Evolutionary conservation across 1,140 invertebrate genomes (phyloP).

Genomic region (Parapsyche elsis): DNA sequence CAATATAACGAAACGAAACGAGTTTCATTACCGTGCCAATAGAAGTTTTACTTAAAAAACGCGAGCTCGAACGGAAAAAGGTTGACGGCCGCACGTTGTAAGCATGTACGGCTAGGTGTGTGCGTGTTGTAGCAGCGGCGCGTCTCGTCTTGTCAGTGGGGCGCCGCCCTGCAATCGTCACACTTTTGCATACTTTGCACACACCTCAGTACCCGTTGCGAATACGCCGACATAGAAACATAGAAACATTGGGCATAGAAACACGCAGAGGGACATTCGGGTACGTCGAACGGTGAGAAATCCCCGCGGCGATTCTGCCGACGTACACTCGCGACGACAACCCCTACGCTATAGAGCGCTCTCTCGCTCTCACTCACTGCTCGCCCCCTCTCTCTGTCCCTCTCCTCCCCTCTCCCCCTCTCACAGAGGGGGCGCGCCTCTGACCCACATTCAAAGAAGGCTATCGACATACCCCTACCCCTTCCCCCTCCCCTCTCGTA

Average conservation of each 20-base stretch:
- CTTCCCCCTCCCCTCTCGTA: not conserved
- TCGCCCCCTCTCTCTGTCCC: not conserved
- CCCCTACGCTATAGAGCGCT: not conserved
- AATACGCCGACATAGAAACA: too few relatives aligned
- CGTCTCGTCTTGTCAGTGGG: conserved; percentile 12
- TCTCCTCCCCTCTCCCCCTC: not conserved
- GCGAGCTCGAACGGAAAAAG: too few relatives aligned
- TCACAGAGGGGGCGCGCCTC: not conserved
- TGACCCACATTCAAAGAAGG: not conserved
- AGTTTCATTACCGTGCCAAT: too few relatives aligned
- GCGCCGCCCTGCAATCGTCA: conserved; percentile 27
- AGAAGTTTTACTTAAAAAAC: too few relatives aligned
- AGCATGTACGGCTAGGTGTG: not conserved
- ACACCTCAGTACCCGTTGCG: too few relatives aligned
- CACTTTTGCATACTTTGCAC: too few relatives aligned
- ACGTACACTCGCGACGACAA: too few relatives aligned
- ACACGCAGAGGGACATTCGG: too few relatives aligned
- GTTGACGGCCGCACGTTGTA: not conserved
- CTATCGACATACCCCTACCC: not conserved
- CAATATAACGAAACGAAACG: too few relatives aligned
- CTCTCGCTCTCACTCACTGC: not conserved
- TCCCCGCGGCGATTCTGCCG: too few relatives aligned
- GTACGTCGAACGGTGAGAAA: too few relatives aligned
- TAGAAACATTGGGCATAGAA: too few relatives aligned
- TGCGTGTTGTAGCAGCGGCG: not conserved